Percentiles rank a stretch among this genome's conserved stretches.
phyloP scores from a whole-genome alignment of 2,888 invertebrate genomes.

The Athrips mouffetella region DNA sequence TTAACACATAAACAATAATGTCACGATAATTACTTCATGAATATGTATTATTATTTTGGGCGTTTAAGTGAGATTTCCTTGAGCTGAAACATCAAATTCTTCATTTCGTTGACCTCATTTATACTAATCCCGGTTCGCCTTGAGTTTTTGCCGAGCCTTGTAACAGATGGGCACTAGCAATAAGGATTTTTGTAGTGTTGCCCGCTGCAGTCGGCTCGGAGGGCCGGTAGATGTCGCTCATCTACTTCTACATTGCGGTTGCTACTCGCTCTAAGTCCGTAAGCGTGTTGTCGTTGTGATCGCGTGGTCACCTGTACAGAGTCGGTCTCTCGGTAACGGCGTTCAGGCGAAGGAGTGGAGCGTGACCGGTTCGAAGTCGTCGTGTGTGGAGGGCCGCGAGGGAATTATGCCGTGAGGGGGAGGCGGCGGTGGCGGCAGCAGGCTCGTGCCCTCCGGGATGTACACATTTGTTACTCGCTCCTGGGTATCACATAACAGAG shows the following conservation, averaged over 20 bases:
- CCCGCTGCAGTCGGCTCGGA: background rate
- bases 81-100: too few species aligned
- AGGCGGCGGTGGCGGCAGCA: slow-evolving; percentile 81
- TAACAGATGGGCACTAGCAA: too few species aligned
- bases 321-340: background rate
- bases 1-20: too few species aligned
- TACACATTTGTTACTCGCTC: slow-evolving; percentile 80
- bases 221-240: background rate
- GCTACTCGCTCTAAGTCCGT: slow-evolving; percentile 14
- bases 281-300: slow-evolving; percentile 1
- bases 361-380: slow-evolving; percentile 80
- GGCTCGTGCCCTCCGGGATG: slow-evolving; percentile 83
- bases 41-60: too few species aligned
- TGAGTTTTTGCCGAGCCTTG: too few species aligned
- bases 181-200: too few species aligned
- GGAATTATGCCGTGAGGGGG: slow-evolving; percentile 75
- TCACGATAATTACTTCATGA: too few species aligned
- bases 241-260: slow-evolving; percentile 2
- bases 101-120: too few species aligned
- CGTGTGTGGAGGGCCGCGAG: slow-evolving; percentile 75
- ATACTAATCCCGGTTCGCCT: too few species aligned
- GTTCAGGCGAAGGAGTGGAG: slow-evolving; percentile 71
- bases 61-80: too few species aligned
- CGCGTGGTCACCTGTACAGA: background rate
- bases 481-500: slow-evolving; percentile 42